These are phyloP conservation scores for Xestia xanthographa DNA, from an alignment of 2,888 invertebrate species.

Conservation along the genomic window DNA sequence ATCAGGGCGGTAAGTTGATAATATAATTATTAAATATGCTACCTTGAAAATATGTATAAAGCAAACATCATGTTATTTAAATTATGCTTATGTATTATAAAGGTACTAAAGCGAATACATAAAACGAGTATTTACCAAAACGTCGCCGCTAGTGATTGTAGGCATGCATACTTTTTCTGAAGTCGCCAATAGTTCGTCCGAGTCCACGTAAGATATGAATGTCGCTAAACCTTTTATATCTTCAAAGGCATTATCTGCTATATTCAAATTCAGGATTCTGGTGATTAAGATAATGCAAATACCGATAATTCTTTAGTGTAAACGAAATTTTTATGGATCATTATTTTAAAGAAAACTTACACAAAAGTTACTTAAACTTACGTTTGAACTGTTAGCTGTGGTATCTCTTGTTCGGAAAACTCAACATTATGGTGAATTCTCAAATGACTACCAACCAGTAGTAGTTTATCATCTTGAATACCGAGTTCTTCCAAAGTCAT, in stretches of 20 bases:
- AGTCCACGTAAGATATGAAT: constrained; percentile 73
- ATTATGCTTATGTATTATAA: background rate
- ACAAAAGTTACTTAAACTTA: no score
- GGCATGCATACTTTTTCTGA: constrained; percentile 73
- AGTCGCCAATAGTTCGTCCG: constrained; percentile 78
- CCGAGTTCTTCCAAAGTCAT: constrained; percentile 58
- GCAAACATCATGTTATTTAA: background rate
- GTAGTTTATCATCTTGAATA: constrained; percentile 42
- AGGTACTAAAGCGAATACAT: background rate
- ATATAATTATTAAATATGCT: no score
- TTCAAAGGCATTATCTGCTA: constrained; percentile 11
- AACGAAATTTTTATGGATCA: no score
- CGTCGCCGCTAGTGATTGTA: constrained; percentile 59
- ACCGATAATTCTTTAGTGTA: background rate
- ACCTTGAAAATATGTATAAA: background rate
- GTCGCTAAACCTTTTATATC: constrained; percentile 68
- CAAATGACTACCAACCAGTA: constrained; percentile 40
- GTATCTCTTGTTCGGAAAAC: constrained; percentile 42
- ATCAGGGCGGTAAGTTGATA: background rate
- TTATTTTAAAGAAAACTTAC: background rate
- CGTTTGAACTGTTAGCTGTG: constrained; percentile 41
- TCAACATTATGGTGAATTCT: constrained; percentile 42
- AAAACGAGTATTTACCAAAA: no score
- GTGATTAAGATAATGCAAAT: background rate
- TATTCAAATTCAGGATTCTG: constrained; percentile 43